Percentiles rank a stretch among this genome's conserved stretches.
These are phyloP conservation scores for Drosophila jambulina DNA, from an alignment of 1,140 invertebrate genomes.

Conservation along the genomic window DNA sequence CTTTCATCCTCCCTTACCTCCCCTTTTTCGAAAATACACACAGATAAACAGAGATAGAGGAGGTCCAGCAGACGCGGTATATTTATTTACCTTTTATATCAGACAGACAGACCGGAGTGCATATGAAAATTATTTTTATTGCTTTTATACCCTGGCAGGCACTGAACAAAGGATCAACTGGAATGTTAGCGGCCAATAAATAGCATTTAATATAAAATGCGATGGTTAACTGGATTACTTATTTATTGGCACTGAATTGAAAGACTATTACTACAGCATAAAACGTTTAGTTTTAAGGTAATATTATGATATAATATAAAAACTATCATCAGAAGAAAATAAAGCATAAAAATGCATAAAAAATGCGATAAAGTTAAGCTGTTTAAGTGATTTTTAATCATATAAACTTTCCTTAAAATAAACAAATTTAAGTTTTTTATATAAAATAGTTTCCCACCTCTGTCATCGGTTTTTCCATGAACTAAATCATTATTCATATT, in stretches of 20 bases:
- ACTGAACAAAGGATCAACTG: constrained; percentile 25
- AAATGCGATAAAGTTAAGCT: too few species aligned
- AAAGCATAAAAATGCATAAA: too few species aligned
- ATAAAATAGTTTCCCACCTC: neutral
- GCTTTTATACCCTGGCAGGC: constrained; percentile 40
- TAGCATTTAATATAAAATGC: constrained; percentile 13
- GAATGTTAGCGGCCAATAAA: constrained; percentile 9
- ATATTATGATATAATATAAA: too few species aligned
- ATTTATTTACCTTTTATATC: constrained; percentile 66
- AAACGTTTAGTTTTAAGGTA: constrained; percentile 16
- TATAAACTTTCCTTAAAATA: too few species aligned
- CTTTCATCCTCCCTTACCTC: constrained; percentile 6
- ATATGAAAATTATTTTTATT: constrained; percentile 64
- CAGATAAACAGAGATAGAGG: constrained; percentile 40
- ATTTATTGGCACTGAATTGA: neutral
- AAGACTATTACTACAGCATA: neutral
- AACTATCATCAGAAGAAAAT: too few species aligned
- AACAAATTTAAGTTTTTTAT: too few species aligned
- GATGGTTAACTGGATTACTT: neutral
- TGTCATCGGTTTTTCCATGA: neutral
- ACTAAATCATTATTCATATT: neutral
- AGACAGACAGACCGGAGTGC: constrained; percentile 53
- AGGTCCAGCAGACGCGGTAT: constrained; percentile 41
- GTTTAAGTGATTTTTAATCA: too few species aligned
- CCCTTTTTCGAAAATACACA: neutral